Evolutionary conservation across 1,140 invertebrate species (phyloP), one percentile per base, ranked within the genome.

Genomic region (Sarcophaga peregrina): DNA sequence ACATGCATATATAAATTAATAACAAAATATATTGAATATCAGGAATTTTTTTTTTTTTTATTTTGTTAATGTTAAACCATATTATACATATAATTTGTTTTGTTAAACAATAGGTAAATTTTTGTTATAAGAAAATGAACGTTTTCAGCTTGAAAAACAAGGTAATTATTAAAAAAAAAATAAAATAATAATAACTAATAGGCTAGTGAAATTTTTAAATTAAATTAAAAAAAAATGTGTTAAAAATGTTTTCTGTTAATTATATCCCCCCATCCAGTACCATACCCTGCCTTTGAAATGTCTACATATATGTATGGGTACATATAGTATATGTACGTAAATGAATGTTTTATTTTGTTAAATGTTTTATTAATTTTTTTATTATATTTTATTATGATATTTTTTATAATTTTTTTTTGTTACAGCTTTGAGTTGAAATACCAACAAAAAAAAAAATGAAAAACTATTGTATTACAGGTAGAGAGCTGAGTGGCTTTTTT

Each of bases 401-500:
- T 52, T n/a, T 50, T 78, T 47, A 78, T 78, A 47, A 17, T 68
- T 68, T 25, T 25, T 68, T 68, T 68, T 68, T 37, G 1, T 37
- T 37, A 37, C 25, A 37, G 25, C 25, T 2, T 37, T 37, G 25
- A 37, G 4, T 37, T 37, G 25, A 37, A 37, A 37, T 2, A 37
- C n/a, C n/a, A n/a, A n/a, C n/a, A n/a, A n/a, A n/a, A n/a, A n/a
- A n/a, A n/a, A n/a, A n/a, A n/a, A n/a, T n/a, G n/a, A 37, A 37
- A 37, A 37, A 37, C 25, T 37, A 37, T 37, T 37, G 25, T 37
- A 37, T 37, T 37, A 37, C 25, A 52, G 45, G 45, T 11, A 78
- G 48, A 20, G 62, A 78, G 75, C 75, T 78, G 75, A 78, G 75
- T 78, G 75, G 75, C 75, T 78, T 78, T 78, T 78, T 78, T 78